Base-by-base conservation (phyloP, 2,113 vertebrate species). In the Tor tambroides region DNA sequence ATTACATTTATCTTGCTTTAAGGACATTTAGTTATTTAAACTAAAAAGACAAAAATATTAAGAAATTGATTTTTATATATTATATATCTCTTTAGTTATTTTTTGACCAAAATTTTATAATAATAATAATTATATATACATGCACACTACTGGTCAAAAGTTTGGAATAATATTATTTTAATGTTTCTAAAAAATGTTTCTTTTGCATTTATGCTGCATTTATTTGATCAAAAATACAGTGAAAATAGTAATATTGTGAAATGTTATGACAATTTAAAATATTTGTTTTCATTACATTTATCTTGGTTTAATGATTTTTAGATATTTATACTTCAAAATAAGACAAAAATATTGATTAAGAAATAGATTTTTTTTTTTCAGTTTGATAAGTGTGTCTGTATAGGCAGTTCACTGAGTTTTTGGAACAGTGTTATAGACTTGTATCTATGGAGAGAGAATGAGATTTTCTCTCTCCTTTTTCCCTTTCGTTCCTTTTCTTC, bases 391-490 rank as follows among this genome's bases (percentile, higher is more conserved):
- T 38, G 10, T 19, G 35, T 21, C 7, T 26, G 2, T 4, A 8
- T 51, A 38, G 10, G 12, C 67, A 72, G 43, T 14, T 59, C 19
- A 56, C 61, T 46, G 4, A 15, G 15, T 49, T 82, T 77, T 49
- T 59, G 21, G n/a, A 21, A 46, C 5, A 65, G 3, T 32, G 41
- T 8, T 65, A 46, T 21, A 81, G 59, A 81, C 23, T 15, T 19
- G 59, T 65, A 81, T 28, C 14, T 14, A 81, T 12, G 23, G 56
- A 26, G 56, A 43, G 21, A 2, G 56, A 65, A 76, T 76, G 80
- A 80, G 78, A 65, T 65, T 46, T 28, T 46, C 26, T 67, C 79
- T 43, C 80, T 81, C 41, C 35, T 63, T 80, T 80, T 35, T 56
- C 28, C 56, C 78, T 26, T 63, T 61, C 56, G 43, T 63, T 63